A percentile compares a stretch with the other conserved stretches of the same genome.
Evolutionary conservation across 2,113 vertebrate species (phyloP).

Genomic region (Sinocyclocheilus maitianheensis): DNA sequence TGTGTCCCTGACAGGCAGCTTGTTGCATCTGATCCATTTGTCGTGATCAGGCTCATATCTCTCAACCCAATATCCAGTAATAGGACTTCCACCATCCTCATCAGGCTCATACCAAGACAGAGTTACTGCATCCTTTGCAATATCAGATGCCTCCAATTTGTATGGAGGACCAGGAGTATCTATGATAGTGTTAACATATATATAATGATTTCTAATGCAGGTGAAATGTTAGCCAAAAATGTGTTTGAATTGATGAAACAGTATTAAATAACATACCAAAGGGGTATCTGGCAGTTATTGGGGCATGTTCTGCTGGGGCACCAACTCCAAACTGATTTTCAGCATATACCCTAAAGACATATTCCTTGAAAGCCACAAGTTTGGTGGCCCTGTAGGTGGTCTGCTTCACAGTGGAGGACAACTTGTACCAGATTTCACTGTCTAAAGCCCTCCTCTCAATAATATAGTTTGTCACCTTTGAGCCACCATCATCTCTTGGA

Average conservation of each 20-base stretch:
- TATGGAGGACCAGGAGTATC: conserved; percentile 94
- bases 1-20: conserved; percentile 91
- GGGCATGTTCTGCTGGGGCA: conserved; percentile 79
- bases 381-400: conserved; percentile 89
- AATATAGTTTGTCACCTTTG: conserved; percentile 94
- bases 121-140: conserved; percentile 91
- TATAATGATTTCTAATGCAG: not conserved
- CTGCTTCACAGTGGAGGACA: conserved; percentile 94
- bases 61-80: conserved; percentile 98
- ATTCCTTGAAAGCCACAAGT: conserved; percentile 90
- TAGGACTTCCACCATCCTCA: conserved; percentile 96
- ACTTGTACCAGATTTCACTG: conserved; percentile 94
- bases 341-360: conserved; percentile 93
- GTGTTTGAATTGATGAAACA: conserved; percentile 1
- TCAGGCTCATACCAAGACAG: conserved; percentile 96
- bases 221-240: not conserved
- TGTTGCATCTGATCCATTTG: conserved; percentile 96
- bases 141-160: conserved; percentile 85
- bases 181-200: conserved; percentile 59
- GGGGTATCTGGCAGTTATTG: conserved; percentile 89
- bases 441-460: conserved; percentile 86
- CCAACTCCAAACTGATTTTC: conserved; percentile 98
- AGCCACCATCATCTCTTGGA: conserved; percentile 94
- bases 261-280: conserved; percentile 84
- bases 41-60: conserved; percentile 90